These are phyloP conservation scores for Drosophila sturtevanti DNA, from an alignment of 1,140 invertebrate species.

Conservation along the genomic window DNA sequence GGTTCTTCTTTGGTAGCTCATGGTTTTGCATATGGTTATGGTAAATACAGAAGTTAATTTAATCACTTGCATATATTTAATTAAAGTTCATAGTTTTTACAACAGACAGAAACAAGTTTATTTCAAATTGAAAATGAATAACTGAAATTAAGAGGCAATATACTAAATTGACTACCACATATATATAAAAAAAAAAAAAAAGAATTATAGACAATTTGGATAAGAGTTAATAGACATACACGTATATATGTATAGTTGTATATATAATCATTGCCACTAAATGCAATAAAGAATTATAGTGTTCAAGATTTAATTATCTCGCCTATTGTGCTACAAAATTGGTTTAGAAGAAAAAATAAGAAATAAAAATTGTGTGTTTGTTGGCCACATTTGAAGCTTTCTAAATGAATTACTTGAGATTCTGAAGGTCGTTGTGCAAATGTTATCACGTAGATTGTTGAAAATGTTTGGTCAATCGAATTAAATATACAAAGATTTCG, in stretches of 20 bases:
- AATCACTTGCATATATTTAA: conserved; percentile 40
- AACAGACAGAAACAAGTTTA: neutral
- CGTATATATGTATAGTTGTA: no score
- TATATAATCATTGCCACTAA: neutral
- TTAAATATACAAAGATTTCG: conserved; percentile 45
- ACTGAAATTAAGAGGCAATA: neutral
- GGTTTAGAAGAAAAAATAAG: no score
- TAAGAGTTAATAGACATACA: no score
- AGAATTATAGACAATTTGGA: no score
- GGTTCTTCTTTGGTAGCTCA: conserved; percentile 7
- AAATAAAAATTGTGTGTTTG: conserved; percentile 7
- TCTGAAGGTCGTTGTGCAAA: conserved; percentile 46
- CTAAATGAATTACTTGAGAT: neutral
- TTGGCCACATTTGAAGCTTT: neutral
- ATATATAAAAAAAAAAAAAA: no score
- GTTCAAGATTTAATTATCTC: neutral
- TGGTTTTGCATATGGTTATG: conserved; percentile 22
- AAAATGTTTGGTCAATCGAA: conserved; percentile 34
- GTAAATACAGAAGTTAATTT: conserved; percentile 16
- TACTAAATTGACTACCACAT: neutral
- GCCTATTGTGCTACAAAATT: conserved; percentile 35
- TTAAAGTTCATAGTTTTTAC: conserved; percentile 1
- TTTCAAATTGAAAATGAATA: neutral
- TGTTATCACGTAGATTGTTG: conserved; percentile 65
- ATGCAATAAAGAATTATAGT: conserved; percentile 3